These are phyloP conservation scores for Cyprinodon brontotheroides DNA, from an alignment of 2,113 vertebrate genomes.

Conservation along the genomic window DNA sequence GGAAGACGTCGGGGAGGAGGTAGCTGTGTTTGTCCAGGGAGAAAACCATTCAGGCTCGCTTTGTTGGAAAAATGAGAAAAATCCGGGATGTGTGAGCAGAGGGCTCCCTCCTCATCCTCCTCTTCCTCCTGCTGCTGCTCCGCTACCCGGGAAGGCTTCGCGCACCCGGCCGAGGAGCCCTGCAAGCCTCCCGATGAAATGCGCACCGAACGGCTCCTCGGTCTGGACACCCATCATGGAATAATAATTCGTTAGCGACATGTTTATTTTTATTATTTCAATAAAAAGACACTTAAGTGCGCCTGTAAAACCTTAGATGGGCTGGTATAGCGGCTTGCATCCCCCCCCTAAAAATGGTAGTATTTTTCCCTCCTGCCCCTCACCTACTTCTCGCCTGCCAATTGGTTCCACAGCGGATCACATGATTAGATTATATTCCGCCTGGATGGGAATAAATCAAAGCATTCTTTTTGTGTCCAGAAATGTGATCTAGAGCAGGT, in stretches of 20 bases:
- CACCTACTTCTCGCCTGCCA: constrained; percentile 63
- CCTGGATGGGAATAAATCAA: constrained; percentile 63
- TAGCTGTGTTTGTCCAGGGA: constrained; percentile 64
- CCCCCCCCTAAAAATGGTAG: constrained; percentile 77
- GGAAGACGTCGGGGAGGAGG: constrained; percentile 47
- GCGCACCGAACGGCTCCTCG: constrained; percentile 74
- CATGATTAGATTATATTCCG: constrained; percentile 72
- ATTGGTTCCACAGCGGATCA: constrained; percentile 69
- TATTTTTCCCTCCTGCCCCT: constrained; percentile 68
- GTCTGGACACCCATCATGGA: constrained; percentile 76
- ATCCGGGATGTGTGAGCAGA: constrained; percentile 68
- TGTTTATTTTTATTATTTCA: constrained; percentile 80
- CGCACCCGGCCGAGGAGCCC: constrained; percentile 64
- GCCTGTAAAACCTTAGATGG: constrained; percentile 77
- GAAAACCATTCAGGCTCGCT: constrained; percentile 58
- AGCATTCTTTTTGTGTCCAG: constrained; percentile 64
- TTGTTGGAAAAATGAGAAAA: constrained; percentile 74
- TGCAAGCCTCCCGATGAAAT: constrained; percentile 75
- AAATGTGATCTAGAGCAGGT: constrained; percentile 37
- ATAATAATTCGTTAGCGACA: constrained; percentile 81
- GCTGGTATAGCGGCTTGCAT: constrained; percentile 73
- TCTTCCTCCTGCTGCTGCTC: constrained; percentile 9
- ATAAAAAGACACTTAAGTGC: constrained; percentile 77
- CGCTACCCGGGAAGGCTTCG: constrained; percentile 61
- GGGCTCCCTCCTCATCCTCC: constrained; percentile 63